Evolutionary conservation across 1,140 invertebrate species (phyloP).

Genomic region (Aphis craccivora): DNA sequence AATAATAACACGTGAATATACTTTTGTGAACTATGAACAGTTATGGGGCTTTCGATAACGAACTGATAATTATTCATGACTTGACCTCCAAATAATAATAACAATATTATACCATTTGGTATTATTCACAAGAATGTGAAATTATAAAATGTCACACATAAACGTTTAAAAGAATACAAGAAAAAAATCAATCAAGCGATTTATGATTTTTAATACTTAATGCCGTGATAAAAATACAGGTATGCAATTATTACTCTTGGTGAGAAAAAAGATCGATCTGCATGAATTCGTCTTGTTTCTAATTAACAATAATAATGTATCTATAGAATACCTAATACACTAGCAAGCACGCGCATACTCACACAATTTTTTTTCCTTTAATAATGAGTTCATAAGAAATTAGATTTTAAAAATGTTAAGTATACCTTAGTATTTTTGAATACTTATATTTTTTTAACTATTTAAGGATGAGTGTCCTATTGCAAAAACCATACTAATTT

Average conservation of each 20-base stretch:
- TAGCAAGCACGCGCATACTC: no score
- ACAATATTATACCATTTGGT: neutral
- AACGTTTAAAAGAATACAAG: neutral
- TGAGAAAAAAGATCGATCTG: neutral
- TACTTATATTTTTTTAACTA: neutral
- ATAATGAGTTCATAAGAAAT: no score
- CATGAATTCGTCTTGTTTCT: neutral
- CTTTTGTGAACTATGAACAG: slow-evolving; percentile 32
- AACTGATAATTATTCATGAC: slow-evolving; percentile 40
- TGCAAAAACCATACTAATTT: neutral
- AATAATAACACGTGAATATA: neutral
- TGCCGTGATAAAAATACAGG: neutral
- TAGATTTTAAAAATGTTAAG: neutral
- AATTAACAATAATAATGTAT: neutral
- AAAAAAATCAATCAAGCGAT: neutral
- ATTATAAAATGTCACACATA: neutral
- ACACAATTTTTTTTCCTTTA: neutral
- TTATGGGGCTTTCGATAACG: slow-evolving; percentile 18
- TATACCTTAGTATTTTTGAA: no score
- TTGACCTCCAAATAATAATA: slow-evolving; percentile 42
- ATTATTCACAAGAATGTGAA: neutral
- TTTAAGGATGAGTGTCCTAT: no score
- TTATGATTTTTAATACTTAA: neutral
- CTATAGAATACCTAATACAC: no score
- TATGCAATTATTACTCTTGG: neutral